phyloP scores from a whole-genome alignment of 2,797 vertebrate species.

The Lutjanus campechanus region DNA sequence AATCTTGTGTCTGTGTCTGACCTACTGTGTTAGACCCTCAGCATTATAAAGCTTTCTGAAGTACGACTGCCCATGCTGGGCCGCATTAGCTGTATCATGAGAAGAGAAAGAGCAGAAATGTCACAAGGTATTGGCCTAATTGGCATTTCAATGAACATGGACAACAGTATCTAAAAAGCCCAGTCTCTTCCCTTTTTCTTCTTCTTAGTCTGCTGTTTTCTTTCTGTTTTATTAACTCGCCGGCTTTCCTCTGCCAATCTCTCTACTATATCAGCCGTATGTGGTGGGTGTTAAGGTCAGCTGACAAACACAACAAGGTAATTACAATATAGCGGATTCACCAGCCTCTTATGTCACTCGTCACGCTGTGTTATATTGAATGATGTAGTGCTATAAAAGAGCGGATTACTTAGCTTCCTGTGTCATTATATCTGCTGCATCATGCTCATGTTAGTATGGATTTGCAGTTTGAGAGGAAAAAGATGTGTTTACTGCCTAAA shows the following conservation, averaged over 20 bases:
- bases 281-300: constrained; percentile 60
- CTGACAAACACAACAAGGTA: constrained; percentile 66
- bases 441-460: background rate
- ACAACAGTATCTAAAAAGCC: constrained; percentile 32
- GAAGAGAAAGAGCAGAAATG: constrained; percentile 61
- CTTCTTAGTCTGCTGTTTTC: constrained; percentile 12
- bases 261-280: constrained; percentile 27
- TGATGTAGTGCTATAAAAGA: constrained; percentile 31
- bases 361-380: constrained; percentile 35
- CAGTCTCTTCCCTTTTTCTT: constrained; percentile 13
- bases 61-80: constrained; percentile 45
- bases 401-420: constrained; percentile 38
- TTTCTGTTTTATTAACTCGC: constrained; percentile 31
- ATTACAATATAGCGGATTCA: constrained; percentile 57
- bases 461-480: constrained; percentile 12
- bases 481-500: background rate
- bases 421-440: constrained; percentile 25
- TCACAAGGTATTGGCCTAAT: constrained; percentile 66
- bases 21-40: constrained; percentile 29
- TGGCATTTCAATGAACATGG: constrained; percentile 56
- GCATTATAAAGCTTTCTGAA: constrained; percentile 39
- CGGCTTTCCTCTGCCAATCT: constrained; percentile 25
- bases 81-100: constrained; percentile 49
- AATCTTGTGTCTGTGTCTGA: constrained; percentile 31
- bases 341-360: constrained; percentile 49